Evolutionary conservation across 2,888 invertebrate genomes (phyloP).

Genomic region (Cyclophora albipunctata): DNA sequence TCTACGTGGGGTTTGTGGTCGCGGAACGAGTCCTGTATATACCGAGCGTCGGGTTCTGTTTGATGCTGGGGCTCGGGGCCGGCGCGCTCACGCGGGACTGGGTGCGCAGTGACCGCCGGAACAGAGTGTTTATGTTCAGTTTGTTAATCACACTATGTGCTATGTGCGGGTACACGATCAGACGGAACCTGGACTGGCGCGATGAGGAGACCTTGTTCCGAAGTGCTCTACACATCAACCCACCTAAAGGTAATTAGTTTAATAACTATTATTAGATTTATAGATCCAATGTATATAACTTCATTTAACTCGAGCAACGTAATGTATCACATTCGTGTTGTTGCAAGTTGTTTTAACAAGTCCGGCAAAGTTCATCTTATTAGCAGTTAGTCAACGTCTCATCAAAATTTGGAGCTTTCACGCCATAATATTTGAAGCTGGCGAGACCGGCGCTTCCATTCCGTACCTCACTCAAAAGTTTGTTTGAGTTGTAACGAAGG

Average conservation of each 20-base stretch:
- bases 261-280: background rate
- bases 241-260: constrained; percentile 91
- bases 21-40: constrained; percentile 97
- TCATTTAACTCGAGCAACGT: background rate
- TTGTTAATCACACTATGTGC: constrained; percentile 78
- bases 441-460: constrained; percentile 38
- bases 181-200: constrained; percentile 92
- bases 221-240: constrained; percentile 93
- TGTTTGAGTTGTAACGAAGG: constrained; percentile 55
- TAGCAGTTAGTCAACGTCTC: constrained; percentile 27
- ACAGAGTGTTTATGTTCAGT: constrained; percentile 58
- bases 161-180: constrained; percentile 84
- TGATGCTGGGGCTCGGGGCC: constrained; percentile 86
- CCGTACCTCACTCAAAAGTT: constrained; percentile 58
- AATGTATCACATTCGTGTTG: background rate
- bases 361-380: constrained; percentile 1
- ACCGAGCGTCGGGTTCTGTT: constrained; percentile 96
- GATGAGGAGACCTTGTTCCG: constrained; percentile 94
- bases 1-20: constrained; percentile 98
- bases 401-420: constrained; percentile 45
- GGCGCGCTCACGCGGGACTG: constrained; percentile 62
- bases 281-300: background rate
- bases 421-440: constrained; percentile 36
- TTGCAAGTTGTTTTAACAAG: background rate
- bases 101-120: constrained; percentile 58